Conservation (phyloP, 2,113 vertebrate species). For the Brachypteracias leptosomus region DNA sequence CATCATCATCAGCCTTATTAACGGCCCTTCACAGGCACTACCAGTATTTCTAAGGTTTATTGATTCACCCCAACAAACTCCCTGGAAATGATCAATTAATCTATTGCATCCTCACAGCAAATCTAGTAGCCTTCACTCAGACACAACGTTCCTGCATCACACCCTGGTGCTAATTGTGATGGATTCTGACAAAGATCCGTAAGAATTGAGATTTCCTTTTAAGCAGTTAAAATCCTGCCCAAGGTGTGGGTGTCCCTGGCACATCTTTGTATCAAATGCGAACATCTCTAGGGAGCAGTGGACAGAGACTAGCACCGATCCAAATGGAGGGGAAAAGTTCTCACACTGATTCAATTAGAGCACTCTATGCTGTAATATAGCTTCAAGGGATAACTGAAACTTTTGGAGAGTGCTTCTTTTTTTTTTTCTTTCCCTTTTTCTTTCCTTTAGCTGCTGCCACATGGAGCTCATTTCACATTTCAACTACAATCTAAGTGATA, state of each 20-base stretch:
- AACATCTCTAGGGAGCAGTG: not conserved
- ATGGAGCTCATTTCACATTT: constrained; percentile 73
- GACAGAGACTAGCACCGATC: constrained; percentile 35
- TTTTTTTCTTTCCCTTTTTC: not conserved
- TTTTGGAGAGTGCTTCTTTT: constrained; percentile 35
- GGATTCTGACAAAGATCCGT: not conserved
- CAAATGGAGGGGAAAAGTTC: constrained; percentile 45
- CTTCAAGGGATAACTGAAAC: constrained; percentile 71
- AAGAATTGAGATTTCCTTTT: not conserved
- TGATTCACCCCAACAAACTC: not conserved
- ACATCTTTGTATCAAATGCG: constrained; percentile 12
- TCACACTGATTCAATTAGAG: constrained; percentile 75
- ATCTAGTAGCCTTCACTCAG: not conserved
- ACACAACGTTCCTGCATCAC: not conserved
- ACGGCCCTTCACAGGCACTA: not conserved
- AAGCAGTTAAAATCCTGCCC: not conserved
- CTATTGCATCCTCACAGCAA: not conserved
- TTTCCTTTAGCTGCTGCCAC: constrained; percentile 61
- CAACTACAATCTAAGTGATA: constrained; percentile 51
- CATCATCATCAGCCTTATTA: not conserved
- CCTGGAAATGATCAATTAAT: not conserved
- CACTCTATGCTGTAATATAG: constrained; percentile 68
- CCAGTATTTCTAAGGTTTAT: not conserved
- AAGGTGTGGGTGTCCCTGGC: not conserved
- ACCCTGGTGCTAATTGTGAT: not conserved